Base-by-base conservation (phyloP, 2,888 invertebrate genomes). In the Lasioglossum villosulum region DNA sequence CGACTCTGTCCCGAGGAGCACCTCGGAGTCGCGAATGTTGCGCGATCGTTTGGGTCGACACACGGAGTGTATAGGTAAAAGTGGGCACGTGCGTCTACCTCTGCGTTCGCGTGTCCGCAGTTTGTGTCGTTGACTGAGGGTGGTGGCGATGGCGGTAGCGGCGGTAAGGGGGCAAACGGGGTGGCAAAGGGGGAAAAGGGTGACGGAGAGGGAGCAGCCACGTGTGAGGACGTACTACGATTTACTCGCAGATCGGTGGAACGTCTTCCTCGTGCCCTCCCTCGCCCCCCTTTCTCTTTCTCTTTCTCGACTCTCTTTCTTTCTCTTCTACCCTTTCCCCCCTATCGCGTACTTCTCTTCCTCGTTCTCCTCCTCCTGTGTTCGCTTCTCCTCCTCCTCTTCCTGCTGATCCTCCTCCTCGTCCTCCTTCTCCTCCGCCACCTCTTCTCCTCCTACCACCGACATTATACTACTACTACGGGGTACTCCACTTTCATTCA, bases 401-500 rank as follows among this genome's bases (percentile, higher is more conserved):
- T 30, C 79, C 34, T 72, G 77, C 81, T 66, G 78, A 56, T 73
- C 71, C 27, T 68, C 48, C 34, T 39, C 27, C 27, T 76, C 78
- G 80, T 79, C 80, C 75, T 77, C 80, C 75, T 76, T 78, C 82
- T 83, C 83, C 78, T 30, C 80, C 87, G 81, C 87, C 88, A 83
- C 85, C 84, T 77, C 78, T 74, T 75, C 34, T 68, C 78, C 83
- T 68, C 75, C 86, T 78, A 75, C 83, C 81, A 75, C 88, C 86
- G 75, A 85, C 86, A 88, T 89, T 89, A 89, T 87, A 90, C 90
- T 88, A 90, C 91, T 91, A 90, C 91, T 91, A 92, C 91, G 92
- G 91, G 90, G 92, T 93, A 93, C 94, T 93, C 94, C 92, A 94
- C 94, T 94, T 95, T 94, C 95, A 94, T 94, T 95, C 94, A 93